Evolutionary conservation across 2,113 vertebrate species (phyloP), one percentile per base, ranked within the genome.

Genomic region (Arvicanthis niloticus): DNA sequence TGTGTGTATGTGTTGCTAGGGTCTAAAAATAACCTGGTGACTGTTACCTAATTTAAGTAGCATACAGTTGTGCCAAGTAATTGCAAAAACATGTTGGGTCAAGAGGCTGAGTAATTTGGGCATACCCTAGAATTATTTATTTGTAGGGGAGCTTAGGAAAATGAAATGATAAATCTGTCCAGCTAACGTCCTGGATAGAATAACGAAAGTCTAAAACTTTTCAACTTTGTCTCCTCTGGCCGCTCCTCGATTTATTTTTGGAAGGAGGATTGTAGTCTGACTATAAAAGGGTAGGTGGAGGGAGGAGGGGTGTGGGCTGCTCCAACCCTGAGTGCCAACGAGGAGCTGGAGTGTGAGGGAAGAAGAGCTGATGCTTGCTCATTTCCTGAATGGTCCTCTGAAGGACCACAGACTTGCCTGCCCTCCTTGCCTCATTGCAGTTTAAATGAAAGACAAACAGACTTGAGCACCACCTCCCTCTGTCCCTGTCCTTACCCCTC

Each of bases 11-110:
- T 97, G 96, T 97, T 96, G 95, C 97, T 81, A 53, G 12, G 51
- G n/a, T 91, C 98, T 98, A 98, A 99, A 98, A 99, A 98, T 98
- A 98, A 97, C 97, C 93, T 96, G 93, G 89, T 97, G 96, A 97
- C 97, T 98, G 96, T 97, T 97, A 92, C 97, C 95, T 67, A 96
- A 72, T 97, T 84, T 53, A 97, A 98, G 96, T 95, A 51, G 0
- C 88, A 13, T 96, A 97, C 93, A 88, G 56, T 97, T 6, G 2
- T 21, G 97, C 91, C 97, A 96, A 98, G 97, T 94, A 97, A 97
- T 96, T 97, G 96, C 93, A 88, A 95, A 98, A 94, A 87, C 89
- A 89, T 76, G 0, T 21, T 95, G 91, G 72, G 91, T 87, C 94
- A 93, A 95, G 91, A 97, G 85, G 89, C 93, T 65, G 80, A 95